Evolutionary conservation across 2,797 vertebrate genomes (phyloP), one percentile per base, ranked within the genome.

Genomic region (Champsocephalus esox): DNA sequence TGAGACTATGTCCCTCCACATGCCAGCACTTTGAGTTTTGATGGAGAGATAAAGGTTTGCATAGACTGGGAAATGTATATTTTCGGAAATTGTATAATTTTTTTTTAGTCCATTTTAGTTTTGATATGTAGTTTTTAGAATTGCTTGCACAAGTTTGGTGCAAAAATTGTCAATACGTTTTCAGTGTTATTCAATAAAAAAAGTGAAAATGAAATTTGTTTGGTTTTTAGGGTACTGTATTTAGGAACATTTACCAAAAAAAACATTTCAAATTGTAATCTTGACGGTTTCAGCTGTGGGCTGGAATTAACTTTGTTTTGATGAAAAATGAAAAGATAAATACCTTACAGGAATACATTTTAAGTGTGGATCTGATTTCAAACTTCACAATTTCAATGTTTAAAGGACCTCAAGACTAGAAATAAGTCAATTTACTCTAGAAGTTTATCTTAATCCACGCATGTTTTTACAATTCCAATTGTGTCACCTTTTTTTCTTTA

Each of bases 121-220:
- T 93, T 89, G 66, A 86, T 92, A 81, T 82, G 84, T 95, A 94
- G 93, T 88, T 90, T 38, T 86, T 91, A 92, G 90, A 80, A 88
- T 87, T 87, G 58, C 32, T 85, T 91, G 91, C 92, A 94, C 91
- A 72, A 4, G n/a, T 65, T 93, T 85, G 85, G 93, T 94, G 93
- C 85, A 79, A 66, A 92, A 91, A 79, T 92, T 94, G 84, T 89
- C 89, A 92, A 93, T 94, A 91, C 89, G 90, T 95, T 88, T 90
- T 82, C 78, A 89, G 82, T 95, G 95, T 95, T 96, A 94, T 94
- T 93, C 92, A 96, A 95, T 96, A 94, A 95, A 93, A 93, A 93
- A 93, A 81, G 45, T 82, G 61, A 50, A 66, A 74, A 46, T 28
- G 0, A 60, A 7, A 1, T 56, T 38, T 38, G 6, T 38, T 38